These are phyloP conservation scores for Hozukius guyotensis DNA, from an alignment of 2,797 vertebrate genomes.

Conservation along the genomic window DNA sequence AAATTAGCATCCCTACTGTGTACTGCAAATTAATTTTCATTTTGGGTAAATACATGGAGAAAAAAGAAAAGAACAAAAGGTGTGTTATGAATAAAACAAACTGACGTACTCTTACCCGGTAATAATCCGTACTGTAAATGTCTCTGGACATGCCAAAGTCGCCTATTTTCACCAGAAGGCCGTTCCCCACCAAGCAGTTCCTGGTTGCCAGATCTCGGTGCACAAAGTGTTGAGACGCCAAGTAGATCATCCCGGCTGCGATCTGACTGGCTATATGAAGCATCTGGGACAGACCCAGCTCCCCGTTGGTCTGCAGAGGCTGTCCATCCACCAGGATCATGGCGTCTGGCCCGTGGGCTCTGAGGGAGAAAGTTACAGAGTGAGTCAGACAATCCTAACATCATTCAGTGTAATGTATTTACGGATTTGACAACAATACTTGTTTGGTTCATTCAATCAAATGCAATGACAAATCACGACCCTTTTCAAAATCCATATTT, in stretches of 20 bases:
- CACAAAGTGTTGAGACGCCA: constrained; percentile 98
- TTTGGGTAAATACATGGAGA: neutral
- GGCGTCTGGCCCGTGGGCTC: constrained; percentile 96
- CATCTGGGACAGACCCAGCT: constrained; percentile 96
- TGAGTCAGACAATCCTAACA: neutral
- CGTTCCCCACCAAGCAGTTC: constrained; percentile 97
- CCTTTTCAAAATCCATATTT: neutral
- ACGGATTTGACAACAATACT: neutral
- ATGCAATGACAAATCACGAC: neutral
- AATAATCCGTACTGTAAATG: constrained; percentile 99
- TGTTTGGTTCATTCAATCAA: neutral
- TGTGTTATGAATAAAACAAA: neutral
- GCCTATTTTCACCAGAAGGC: constrained; percentile 97
- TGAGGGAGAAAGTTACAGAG: constrained; percentile 49
- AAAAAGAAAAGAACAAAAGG: neutral
- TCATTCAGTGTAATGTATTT: neutral
- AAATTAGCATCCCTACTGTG: too few relatives aligned
- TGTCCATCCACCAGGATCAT: constrained; percentile 97
- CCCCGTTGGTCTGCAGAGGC: constrained; percentile 93
- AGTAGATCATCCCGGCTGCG: constrained; percentile 95
- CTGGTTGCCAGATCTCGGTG: constrained; percentile 97
- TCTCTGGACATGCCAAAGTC: constrained; percentile 99
- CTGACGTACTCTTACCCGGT: constrained; percentile 89
- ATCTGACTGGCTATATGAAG: constrained; percentile 97
- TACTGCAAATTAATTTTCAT: neutral